Evolutionary conservation across 2,888 invertebrate species (phyloP).

Genomic region (Nomada lathburiana): DNA sequence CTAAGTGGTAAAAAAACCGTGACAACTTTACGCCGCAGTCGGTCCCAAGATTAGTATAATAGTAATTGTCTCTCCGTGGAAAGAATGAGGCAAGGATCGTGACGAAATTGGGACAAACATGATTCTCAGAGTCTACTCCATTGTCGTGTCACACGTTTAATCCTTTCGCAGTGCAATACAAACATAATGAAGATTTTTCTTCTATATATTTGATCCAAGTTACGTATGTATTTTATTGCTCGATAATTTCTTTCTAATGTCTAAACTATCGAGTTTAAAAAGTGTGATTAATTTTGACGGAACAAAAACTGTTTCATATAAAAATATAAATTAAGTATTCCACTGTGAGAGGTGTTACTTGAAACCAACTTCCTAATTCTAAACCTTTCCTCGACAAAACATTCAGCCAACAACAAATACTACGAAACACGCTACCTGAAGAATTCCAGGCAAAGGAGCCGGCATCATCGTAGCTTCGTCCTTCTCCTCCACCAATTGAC

Average conservation of each 20-base stretch:
- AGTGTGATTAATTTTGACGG: too few relatives aligned
- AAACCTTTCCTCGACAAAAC: background rate
- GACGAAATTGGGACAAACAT: background rate
- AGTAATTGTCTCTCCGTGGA: background rate
- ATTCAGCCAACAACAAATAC: background rate
- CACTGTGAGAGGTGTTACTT: background rate
- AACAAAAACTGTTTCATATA: too few relatives aligned
- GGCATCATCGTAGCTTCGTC: slow-evolving; percentile 80
- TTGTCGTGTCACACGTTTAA: background rate
- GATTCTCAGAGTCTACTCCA: background rate
- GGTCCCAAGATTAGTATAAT: background rate
- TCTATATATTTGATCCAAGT: too few relatives aligned
- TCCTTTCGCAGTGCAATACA: too few relatives aligned
- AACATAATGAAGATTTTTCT: too few relatives aligned
- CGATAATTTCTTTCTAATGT: too few relatives aligned
- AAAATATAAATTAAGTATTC: too few relatives aligned
- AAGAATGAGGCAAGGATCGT: background rate
- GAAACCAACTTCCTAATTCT: background rate
- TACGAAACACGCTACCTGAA: slow-evolving; percentile 86
- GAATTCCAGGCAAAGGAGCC: slow-evolving; percentile 85
- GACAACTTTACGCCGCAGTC: background rate
- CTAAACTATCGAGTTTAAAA: too few relatives aligned
- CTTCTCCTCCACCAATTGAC: slow-evolving; percentile 76
- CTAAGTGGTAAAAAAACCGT: slow-evolving; percentile 10
- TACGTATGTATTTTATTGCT: too few relatives aligned